Evolutionary conservation across 2,113 vertebrate species (phyloP), one percentile per base, ranked within the genome.

Genomic region (Halichoeres trimaculatus): DNA sequence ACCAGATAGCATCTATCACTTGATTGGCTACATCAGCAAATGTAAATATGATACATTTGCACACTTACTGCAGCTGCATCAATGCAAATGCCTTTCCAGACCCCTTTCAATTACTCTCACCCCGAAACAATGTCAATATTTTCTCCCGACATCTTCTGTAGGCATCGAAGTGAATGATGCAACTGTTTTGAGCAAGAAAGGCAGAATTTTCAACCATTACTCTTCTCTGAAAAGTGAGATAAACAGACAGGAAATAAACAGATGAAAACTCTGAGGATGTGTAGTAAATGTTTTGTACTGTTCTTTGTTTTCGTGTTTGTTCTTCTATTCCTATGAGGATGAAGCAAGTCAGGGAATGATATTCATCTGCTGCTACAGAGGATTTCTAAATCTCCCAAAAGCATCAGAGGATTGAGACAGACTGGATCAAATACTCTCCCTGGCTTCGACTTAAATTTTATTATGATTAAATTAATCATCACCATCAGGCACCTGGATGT

Each of bases 121-220:
- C 3, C 9, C 50, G 30, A 63, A 56, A 67, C 34, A 48, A 23
- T 30, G 45, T 59, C 50, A 64, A 24, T 50, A 51, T 34, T 75
- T 74, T 58, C 36, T 45, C 7, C 19, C 30, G 70, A 53, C 24
- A 26, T 70, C 45, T 20, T 26, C 55, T 26, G 17, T 1, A 10
- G 23, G 52, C 10, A 0, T 45, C 54, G 62, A 54, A 52, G 47
- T 41, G 51, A 55, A 14, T 73, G 83, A 81, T 65, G 72, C 58
- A 82, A 79, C 19, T 30, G 30, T 30, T 30, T 30, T 30, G 30
- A 30, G 30, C 30, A 30, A 30, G 30, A 30, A 30, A 30, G 67
- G 62, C 64, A 82, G 70, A 75, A 61, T 83, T 43, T 70, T 5
- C 53, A 71, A 80, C 52, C 57, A 73, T 13, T 69, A n/a, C 69